A percentile compares a stretch with the other conserved stretches of the same genome.
Evolutionary conservation across 2,888 invertebrate species (phyloP).

Genomic region (Zaprionus obscuricornis): DNA sequence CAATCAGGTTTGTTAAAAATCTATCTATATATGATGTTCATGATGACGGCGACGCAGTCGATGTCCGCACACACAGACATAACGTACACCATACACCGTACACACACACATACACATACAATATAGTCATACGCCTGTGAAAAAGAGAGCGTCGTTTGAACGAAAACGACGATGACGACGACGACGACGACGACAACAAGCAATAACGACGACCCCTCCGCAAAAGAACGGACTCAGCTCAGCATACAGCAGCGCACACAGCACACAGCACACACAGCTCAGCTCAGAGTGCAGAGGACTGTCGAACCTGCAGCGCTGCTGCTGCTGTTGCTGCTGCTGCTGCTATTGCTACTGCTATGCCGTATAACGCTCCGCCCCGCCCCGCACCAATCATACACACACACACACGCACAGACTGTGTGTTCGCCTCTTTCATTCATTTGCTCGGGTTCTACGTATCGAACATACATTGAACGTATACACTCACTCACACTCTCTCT

Average conservation of each 20-base stretch:
- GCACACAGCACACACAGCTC: conserved; percentile 8
- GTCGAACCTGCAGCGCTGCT: conserved; percentile 56
- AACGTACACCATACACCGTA: too few relatives aligned
- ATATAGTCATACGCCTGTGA: conserved; percentile 3
- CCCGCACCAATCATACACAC: conserved; percentile 4
- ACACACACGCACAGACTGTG: background rate
- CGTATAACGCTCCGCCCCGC: conserved; percentile 11
- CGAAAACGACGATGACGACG: conserved; percentile 8
- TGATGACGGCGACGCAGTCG: conserved; percentile 79
- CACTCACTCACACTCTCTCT: conserved; percentile 14
- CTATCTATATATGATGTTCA: conserved; percentile 81
- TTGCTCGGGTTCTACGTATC: conserved; percentile 63
- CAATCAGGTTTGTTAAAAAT: conserved; percentile 84
- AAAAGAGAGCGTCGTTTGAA: conserved; percentile 27
- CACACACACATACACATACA: conserved; percentile 5
- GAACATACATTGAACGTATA: conserved; percentile 72
- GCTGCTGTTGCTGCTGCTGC: conserved; percentile 33
- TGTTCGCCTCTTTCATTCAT: conserved; percentile 63
- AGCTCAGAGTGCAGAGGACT: conserved; percentile 40
- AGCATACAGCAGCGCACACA: conserved; percentile 8
- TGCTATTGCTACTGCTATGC: conserved; percentile 21
- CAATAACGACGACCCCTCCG: conserved; percentile 59
- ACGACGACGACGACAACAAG: conserved; percentile 30
- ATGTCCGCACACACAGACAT: conserved; percentile 68
- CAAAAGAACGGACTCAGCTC: conserved; percentile 45